A percentile compares a stretch with the other conserved stretches of the same genome.
Evolutionary conservation across 2,888 invertebrate genomes (phyloP).

Genomic region (Colostygia pectinataria): DNA sequence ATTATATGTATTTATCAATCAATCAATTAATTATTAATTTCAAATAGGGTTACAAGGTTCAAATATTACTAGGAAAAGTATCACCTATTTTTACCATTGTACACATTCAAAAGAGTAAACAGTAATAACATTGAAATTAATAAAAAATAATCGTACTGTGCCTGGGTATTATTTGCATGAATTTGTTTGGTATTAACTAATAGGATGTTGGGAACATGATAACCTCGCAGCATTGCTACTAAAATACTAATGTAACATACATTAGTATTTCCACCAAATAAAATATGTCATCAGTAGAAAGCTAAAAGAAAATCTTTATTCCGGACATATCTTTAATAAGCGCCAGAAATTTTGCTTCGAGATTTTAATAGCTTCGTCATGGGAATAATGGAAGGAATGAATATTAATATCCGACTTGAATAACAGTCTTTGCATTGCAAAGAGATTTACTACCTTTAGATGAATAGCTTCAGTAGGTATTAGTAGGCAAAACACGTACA

Average conservation of each 20-base stretch:
- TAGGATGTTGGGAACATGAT: no score
- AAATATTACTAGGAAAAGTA: no score
- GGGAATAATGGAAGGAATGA: constrained; percentile 67
- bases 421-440: constrained; percentile 68
- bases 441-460: constrained; percentile 50
- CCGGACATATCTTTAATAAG: constrained; percentile 56
- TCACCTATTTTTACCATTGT: no score
- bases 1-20: no score
- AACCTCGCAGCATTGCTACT: no score
- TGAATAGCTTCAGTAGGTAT: constrained; percentile 15
- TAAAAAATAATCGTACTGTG: no score
- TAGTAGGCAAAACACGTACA: constrained; percentile 14
- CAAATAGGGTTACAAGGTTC: no score
- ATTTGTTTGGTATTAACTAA: no score
- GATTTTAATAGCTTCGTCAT: constrained; percentile 66
- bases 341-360: constrained; percentile 38
- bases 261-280: constrained; percentile 2
- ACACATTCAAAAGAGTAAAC: no score
- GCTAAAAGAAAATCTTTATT: constrained; percentile 50
- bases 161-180: no score
- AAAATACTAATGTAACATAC: background rate
- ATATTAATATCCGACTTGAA: constrained; percentile 69
- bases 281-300: constrained; percentile 20
- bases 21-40: no score
- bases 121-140: no score